Evolutionary conservation across 1,140 invertebrate genomes (phyloP).

Genomic region (Aphidius gifuensis): DNA sequence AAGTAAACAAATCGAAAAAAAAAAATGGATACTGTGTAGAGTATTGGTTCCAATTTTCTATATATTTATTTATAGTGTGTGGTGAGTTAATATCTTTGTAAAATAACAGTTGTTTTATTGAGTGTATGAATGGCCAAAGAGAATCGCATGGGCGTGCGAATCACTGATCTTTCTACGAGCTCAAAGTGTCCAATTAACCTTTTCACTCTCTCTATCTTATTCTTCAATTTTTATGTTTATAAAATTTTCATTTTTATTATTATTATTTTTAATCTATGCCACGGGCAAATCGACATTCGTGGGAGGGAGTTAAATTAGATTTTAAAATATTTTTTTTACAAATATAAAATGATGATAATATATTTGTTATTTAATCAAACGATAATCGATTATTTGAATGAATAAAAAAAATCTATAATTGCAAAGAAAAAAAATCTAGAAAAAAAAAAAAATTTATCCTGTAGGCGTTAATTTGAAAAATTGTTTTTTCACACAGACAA

Average conservation of each 20-base stretch:
- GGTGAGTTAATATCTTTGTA: constrained; percentile 4
- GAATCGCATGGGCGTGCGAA: constrained; percentile 21
- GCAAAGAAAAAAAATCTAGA: constrained; percentile 7
- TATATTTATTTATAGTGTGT: too few relatives aligned
- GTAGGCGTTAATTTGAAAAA: too few relatives aligned
- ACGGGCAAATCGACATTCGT: constrained; percentile 21
- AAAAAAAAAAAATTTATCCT: not conserved
- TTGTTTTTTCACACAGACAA: not conserved
- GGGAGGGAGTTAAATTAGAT: constrained; percentile 9
- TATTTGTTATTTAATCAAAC: constrained; percentile 12
- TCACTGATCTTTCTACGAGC: constrained; percentile 24
- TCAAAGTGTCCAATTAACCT: constrained; percentile 36
- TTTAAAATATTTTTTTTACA: not conserved
- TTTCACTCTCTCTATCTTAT: constrained; percentile 16
- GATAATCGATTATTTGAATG: constrained; percentile 18
- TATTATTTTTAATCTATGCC: not conserved
- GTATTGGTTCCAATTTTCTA: too few relatives aligned
- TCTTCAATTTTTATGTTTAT: constrained; percentile 1
- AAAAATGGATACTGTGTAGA: too few relatives aligned
- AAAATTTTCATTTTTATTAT: not conserved
- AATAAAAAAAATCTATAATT: constrained; percentile 9
- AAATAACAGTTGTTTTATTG: constrained; percentile 7
- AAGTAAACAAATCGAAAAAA: too few relatives aligned
- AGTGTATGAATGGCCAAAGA: constrained; percentile 12
- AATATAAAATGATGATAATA: not conserved